Conservation (phyloP, 1,140 invertebrate species). For the Penaeus indicus region DNA sequence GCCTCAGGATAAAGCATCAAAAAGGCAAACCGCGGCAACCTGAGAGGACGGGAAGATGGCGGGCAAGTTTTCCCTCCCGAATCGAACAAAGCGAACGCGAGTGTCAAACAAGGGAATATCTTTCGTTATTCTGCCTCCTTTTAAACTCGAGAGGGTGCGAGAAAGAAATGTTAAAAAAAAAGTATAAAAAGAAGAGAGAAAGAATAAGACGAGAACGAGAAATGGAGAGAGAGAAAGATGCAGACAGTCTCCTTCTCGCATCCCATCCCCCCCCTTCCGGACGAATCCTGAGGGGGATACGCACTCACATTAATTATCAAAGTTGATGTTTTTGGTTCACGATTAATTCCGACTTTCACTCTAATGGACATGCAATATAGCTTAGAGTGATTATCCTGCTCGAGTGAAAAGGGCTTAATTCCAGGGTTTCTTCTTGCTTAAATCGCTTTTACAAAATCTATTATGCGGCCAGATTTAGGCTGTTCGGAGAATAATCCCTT, state of each 20-base stretch:
- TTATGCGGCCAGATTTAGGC: slow-evolving; percentile 31
- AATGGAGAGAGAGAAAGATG: slow-evolving; percentile 6
- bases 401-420: slow-evolving; percentile 53
- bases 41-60: too few species aligned
- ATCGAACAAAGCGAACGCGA: too few species aligned
- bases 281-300: not conserved
- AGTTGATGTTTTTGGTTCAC: slow-evolving; percentile 30
- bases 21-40: too few species aligned
- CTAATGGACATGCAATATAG: slow-evolving; percentile 63
- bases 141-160: too few species aligned
- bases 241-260: not conserved
- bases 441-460: slow-evolving; percentile 52
- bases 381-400: slow-evolving; percentile 61
- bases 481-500: slow-evolving; percentile 32
- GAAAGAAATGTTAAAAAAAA: too few species aligned
- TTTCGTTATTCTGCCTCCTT: too few species aligned
- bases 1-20: too few species aligned
- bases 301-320: slow-evolving; percentile 55
- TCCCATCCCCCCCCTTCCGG: too few species aligned
- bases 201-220: not conserved
- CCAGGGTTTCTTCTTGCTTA: slow-evolving; percentile 58
- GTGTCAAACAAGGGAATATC: too few species aligned
- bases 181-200: too few species aligned
- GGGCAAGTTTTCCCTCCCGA: too few species aligned
- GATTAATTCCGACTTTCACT: slow-evolving; percentile 59